Base-by-base conservation (phyloP, 2,113 vertebrate species). In the Chinchilla lanigera region DNA sequence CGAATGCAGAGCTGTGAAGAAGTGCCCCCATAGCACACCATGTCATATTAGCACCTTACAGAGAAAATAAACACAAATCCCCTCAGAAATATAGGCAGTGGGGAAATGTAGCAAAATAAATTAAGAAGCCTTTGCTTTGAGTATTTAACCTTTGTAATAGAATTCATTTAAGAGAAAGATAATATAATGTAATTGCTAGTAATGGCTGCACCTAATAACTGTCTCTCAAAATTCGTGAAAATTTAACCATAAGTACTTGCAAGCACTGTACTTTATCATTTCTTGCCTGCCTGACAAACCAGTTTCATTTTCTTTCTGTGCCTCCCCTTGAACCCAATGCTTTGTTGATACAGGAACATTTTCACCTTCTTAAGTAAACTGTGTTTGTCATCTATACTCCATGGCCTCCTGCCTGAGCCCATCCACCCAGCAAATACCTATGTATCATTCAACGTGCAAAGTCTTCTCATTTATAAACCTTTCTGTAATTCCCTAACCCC, bases 81-180 rank as follows among this genome's bases (percentile, higher is more conserved):
- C 35, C 67, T 82, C 1, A 82, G 35, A 84, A 96, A 65, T 4
- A 82, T 9, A 38, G 8, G 44, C 12, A 52, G 56, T 58, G 69
- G 41, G 50, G 75, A 92, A 92, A 75, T 50, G 1, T 73, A 88
- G n/a, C 83, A 73, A 94, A 96, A 92, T 84, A 86, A 86, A 63
- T 30, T n/a, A 91, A 28, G 50, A 86, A 82, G 8, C 19, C 20
- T 92, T 67, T 7, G 10, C 78, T 89, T 80, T 93, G n/a, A 86
- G 20, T 93, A 93, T 50, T 83, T 93, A 41, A 93, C 3, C 7
- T 67, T 92, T 86, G n/a, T 50, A 33, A 50, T 54, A 52, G 35
- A 86, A 89, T 58, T 38, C 52, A 44, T 78, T 56, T 65, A 83
- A 67, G 58, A 56, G 12, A 63, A 91, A 65, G 30, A 69, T 96